Conservation (phyloP, 2,797 vertebrate species). For the Rhodeus uyekii region DNA sequence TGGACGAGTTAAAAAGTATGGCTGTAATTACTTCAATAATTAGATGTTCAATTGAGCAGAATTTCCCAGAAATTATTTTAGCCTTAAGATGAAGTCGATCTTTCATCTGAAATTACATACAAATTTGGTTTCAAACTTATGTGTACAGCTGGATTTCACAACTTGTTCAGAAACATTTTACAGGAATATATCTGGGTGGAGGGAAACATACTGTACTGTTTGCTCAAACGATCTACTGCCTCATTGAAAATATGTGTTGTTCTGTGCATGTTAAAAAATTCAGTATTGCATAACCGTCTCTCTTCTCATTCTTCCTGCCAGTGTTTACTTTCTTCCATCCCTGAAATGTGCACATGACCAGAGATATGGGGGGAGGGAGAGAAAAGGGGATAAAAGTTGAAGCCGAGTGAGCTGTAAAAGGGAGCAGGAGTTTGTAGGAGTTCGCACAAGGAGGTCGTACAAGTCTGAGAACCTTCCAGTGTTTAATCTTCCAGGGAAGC, state of each 20-base stretch:
- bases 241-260: too few species aligned
- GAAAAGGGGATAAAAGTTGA: slow-evolving; percentile 22
- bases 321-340: slow-evolving; percentile 43
- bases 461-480: neutral
- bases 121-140: neutral
- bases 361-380: slow-evolving; percentile 4
- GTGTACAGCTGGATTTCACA: neutral
- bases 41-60: neutral
- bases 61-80: neutral
- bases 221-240: neutral
- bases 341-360: slow-evolving; percentile 3
- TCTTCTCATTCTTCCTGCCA: slow-evolving; percentile 1
- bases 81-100: neutral
- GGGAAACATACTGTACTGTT: neutral
- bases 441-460: too few species aligned
- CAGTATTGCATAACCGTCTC: neutral
- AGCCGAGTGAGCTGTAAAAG: neutral
- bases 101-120: neutral
- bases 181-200: neutral
- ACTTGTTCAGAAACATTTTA: neutral
- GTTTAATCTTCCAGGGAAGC: neutral
- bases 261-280: too few species aligned
- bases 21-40: neutral
- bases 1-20: neutral
- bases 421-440: too few species aligned